These are phyloP conservation scores for Caenorhabditis brenneri DNA, from an alignment of 1,140 invertebrate species.

Conservation along the genomic window DNA sequence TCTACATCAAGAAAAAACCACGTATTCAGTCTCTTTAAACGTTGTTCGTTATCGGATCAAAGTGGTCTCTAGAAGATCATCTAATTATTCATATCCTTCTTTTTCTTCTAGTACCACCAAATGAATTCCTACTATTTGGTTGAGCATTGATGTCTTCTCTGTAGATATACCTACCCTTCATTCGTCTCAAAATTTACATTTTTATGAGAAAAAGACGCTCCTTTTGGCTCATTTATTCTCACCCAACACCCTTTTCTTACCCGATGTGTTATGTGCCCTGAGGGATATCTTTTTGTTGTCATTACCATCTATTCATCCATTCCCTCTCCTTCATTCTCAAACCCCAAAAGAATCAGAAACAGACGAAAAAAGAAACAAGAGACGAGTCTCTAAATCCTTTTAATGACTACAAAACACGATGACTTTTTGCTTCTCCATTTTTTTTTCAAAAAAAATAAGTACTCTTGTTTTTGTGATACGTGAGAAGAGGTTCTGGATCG, in stretches of 20 bases:
- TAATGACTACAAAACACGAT: slow-evolving; percentile 2
- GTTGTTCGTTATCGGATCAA: slow-evolving; percentile 14
- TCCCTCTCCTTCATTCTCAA: neutral
- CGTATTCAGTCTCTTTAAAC: neutral
- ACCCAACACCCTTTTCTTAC: neutral
- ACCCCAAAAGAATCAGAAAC: neutral
- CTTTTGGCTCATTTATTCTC: neutral
- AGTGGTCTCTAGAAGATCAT: slow-evolving; percentile 23
- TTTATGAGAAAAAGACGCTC: neutral
- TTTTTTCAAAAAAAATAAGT: neutral
- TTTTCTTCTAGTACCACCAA: too few species aligned
- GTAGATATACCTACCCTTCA: neutral
- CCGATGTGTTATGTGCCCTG: neutral
- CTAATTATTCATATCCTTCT: slow-evolving; percentile 6
- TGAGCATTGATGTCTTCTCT: slow-evolving; percentile 1
- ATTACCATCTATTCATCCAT: slow-evolving; percentile 3
- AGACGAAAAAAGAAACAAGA: neutral
- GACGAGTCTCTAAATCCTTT: neutral
- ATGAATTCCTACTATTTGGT: slow-evolving; percentile 4
- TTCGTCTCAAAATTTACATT: neutral
- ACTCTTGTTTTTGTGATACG: neutral
- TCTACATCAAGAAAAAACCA: neutral
- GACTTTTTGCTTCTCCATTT: neutral
- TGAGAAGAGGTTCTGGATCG: slow-evolving; percentile 4
- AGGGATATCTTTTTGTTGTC: neutral